Conservation (phyloP, 2,113 vertebrate species). For the Phrynocephalus versicolor region DNA sequence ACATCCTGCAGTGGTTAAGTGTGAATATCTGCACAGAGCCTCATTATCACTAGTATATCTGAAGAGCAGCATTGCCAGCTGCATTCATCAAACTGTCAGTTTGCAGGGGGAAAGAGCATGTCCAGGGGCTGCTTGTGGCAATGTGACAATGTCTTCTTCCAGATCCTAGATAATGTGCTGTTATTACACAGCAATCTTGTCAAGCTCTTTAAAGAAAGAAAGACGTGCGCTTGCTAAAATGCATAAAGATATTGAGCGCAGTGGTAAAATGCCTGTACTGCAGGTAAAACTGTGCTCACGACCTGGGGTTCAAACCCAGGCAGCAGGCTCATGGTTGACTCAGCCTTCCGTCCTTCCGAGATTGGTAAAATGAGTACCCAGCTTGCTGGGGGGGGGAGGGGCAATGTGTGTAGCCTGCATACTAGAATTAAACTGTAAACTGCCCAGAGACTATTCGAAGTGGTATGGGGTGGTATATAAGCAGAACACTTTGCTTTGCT, state of each 20-base stretch:
- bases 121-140: constrained; percentile 27
- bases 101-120: constrained; percentile 47
- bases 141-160: constrained; percentile 2
- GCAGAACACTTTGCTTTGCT: no score
- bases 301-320: no score
- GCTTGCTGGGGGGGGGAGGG: no score
- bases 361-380: no score
- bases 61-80: not conserved
- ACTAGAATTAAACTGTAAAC: no score
- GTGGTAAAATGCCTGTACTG: no score
- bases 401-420: no score
- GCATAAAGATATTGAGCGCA: constrained; percentile 5
- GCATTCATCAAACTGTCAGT: constrained; percentile 26
- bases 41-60: constrained; percentile 30
- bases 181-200: constrained; percentile 18
- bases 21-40: constrained; percentile 10
- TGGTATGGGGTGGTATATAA: no score
- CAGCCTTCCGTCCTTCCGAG: no score
- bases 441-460: no score
- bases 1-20: not conserved
- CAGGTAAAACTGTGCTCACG: no score
- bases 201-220: not conserved
- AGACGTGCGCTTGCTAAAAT: constrained; percentile 24
- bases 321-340: no score
- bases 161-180: not conserved